Evolutionary conservation across 2,113 vertebrate genomes (phyloP).

Genomic region (Cairina moschata): DNA sequence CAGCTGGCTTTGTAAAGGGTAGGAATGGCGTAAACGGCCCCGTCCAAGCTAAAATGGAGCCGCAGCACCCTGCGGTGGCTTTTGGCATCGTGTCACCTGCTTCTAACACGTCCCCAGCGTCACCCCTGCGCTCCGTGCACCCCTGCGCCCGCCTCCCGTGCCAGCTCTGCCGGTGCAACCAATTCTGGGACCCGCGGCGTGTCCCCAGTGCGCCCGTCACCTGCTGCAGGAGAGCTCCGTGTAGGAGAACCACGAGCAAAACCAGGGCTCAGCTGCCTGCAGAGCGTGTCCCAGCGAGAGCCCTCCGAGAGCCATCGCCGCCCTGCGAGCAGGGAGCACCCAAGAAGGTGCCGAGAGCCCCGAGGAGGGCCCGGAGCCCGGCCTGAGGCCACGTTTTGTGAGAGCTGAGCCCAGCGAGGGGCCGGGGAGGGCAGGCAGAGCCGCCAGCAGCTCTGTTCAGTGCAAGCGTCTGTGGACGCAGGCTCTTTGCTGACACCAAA

Average conservation of each 20-base stretch:
- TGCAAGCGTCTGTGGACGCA: neutral
- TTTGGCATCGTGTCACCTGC: neutral
- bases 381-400: neutral
- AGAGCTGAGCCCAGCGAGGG: neutral
- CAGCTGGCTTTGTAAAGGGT: neutral
- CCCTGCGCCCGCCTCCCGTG: neutral
- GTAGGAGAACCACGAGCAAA: no score
- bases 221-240: no score
- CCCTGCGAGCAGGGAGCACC: neutral
- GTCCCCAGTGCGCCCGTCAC: neutral
- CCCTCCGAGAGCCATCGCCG: neutral
- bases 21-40: accelerated
- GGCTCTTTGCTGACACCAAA: neutral
- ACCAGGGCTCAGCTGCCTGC: neutral
- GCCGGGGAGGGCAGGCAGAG: neutral
- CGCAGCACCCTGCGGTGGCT: neutral
- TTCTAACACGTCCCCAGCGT: neutral
- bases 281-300: neutral
- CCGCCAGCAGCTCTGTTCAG: neutral
- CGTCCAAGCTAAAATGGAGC: neutral
- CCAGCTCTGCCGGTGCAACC: neutral
- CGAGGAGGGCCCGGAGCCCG: neutral
- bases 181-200: no score
- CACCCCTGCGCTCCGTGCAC: neutral
- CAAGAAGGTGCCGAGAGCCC: neutral